A percentile compares a stretch with the other conserved stretches of the same genome.
These are phyloP conservation scores for Cyphotilapia sp. DNA, from an alignment of 2,113 vertebrate genomes.

Conservation along the genomic window DNA sequence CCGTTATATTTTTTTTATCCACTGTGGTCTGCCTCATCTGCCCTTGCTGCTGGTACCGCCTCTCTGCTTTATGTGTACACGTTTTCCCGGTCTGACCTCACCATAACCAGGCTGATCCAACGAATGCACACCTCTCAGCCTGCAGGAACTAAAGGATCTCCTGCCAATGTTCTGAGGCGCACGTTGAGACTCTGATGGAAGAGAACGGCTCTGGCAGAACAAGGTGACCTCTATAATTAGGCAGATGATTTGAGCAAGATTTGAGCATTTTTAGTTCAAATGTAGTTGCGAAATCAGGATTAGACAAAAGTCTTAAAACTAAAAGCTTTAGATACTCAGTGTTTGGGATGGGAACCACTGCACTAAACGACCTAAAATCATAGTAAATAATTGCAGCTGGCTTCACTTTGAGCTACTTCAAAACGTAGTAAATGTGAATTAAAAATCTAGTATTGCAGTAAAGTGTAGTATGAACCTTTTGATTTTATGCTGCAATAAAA, in stretches of 20 bases:
- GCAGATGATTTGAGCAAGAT: background rate
- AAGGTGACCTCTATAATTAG: background rate
- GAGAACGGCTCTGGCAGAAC: background rate
- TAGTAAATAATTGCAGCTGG: background rate
- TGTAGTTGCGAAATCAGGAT: background rate
- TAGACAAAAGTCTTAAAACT: background rate
- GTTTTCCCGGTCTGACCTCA: background rate
- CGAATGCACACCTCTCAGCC: background rate
- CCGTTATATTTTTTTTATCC: background rate
- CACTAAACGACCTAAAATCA: background rate
- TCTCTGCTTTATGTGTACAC: background rate
- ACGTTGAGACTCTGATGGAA: background rate
- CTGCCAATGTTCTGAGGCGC: background rate
- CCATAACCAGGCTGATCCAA: background rate
- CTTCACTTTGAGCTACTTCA: background rate
- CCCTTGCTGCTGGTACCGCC: background rate
- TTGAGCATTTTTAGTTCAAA: background rate
- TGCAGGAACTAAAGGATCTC: background rate
- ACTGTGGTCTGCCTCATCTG: background rate
- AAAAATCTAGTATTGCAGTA: background rate
- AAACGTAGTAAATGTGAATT: background rate
- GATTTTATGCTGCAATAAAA: background rate
- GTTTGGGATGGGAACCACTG: background rate
- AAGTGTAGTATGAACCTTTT: background rate
- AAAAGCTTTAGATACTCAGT: background rate